These are phyloP conservation scores for Melieria crassipennis DNA, from an alignment of 2,888 invertebrate species.

Conservation along the genomic window DNA sequence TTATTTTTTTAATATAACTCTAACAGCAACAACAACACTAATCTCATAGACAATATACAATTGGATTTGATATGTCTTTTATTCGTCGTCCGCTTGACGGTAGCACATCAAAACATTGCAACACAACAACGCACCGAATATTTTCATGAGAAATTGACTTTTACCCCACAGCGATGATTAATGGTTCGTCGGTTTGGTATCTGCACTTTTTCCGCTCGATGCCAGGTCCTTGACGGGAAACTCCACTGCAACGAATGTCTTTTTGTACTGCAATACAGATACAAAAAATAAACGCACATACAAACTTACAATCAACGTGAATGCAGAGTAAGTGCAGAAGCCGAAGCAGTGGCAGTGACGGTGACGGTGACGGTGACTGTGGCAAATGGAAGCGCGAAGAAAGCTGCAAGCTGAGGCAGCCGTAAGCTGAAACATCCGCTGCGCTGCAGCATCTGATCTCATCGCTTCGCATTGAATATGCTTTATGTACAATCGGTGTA, in stretches of 20 bases:
- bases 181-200: constrained; percentile 54
- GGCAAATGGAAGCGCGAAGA: not conserved
- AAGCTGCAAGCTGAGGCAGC: constrained; percentile 1
- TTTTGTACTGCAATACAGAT: constrained; percentile 17
- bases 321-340: too few relatives aligned
- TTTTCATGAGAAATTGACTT: constrained; percentile 62
- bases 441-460: constrained; percentile 22
- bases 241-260: constrained; percentile 37
- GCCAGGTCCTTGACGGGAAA: constrained; percentile 44
- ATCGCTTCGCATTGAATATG: constrained; percentile 14
- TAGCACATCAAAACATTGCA: constrained; percentile 33
- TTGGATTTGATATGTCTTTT: constrained; percentile 45
- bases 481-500: too few relatives aligned
- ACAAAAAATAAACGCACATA: not conserved
- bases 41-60: constrained; percentile 37
- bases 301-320: not conserved
- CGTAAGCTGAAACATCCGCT: constrained; percentile 22
- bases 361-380: constrained; percentile 1
- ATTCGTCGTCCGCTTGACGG: constrained; percentile 34
- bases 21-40: too few relatives aligned
- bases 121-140: constrained; percentile 49
- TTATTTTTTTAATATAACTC: too few relatives aligned
- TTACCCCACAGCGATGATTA: constrained; percentile 58
- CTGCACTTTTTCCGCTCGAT: constrained; percentile 30
- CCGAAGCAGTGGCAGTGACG: constrained; percentile 18